Evolutionary conservation across 2,113 vertebrate species (phyloP).

Genomic region (Lamprologus callipterus): DNA sequence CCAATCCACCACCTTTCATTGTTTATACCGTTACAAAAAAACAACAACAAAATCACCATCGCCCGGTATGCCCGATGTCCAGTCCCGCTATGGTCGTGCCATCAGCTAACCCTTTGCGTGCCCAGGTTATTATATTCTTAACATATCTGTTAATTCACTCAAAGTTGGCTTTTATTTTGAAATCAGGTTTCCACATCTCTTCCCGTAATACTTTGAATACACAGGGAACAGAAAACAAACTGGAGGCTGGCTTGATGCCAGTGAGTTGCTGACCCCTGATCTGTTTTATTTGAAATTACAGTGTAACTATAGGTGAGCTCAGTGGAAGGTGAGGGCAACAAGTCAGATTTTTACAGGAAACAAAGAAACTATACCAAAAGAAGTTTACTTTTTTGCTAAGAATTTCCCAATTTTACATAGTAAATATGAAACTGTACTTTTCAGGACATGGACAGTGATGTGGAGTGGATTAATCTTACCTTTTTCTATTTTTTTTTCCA

Average conservation of each 20-base stretch:
- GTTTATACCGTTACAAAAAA: background rate
- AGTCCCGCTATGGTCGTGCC: background rate
- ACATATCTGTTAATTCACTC: background rate
- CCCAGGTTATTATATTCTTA: background rate
- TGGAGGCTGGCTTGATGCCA: background rate
- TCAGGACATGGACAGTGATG: background rate
- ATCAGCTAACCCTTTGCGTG: background rate
- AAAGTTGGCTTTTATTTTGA: background rate
- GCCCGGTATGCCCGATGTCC: background rate
- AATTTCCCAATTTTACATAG: background rate
- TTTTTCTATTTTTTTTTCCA: background rate
- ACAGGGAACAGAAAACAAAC: background rate
- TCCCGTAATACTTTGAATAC: background rate
- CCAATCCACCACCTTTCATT: background rate
- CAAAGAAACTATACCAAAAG: background rate
- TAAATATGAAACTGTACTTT: background rate
- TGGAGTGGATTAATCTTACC: background rate
- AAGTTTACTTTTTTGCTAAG: background rate
- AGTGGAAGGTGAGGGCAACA: background rate
- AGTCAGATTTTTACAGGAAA: background rate
- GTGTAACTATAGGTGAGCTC: background rate
- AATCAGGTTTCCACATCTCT: background rate
- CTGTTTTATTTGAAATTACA: background rate
- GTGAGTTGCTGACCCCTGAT: accelerated
- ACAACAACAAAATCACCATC: background rate